These are phyloP conservation scores for Tanypteryx hageni DNA, from an alignment of 2,888 invertebrate genomes.

Conservation along the genomic window DNA sequence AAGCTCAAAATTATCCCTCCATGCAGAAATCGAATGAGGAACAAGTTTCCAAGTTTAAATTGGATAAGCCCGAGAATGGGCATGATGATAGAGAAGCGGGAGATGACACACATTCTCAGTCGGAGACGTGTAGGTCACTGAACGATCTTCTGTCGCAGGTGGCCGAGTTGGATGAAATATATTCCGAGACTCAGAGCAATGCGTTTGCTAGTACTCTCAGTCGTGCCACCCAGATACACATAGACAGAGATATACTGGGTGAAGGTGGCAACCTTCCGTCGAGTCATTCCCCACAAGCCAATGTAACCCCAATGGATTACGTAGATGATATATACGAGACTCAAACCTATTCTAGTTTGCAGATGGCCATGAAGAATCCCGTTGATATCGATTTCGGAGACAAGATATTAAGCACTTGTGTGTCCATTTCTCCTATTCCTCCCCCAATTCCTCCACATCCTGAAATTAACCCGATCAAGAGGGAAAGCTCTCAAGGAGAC, in stretches of 20 bases:
- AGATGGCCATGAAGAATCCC: constrained; percentile 91
- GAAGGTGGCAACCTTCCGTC: constrained; percentile 69
- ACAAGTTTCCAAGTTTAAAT: constrained; percentile 66
- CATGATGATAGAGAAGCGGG: constrained; percentile 20
- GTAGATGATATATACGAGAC: constrained; percentile 82
- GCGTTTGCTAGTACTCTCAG: constrained; percentile 41
- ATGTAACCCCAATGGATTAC: constrained; percentile 76
- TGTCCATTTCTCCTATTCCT: constrained; percentile 65
- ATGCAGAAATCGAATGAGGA: constrained; percentile 67
- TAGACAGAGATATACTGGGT: constrained; percentile 65
- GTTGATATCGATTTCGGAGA: constrained; percentile 76
- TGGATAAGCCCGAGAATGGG: not conserved
- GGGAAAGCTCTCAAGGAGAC: constrained; percentile 77
- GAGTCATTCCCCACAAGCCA: constrained; percentile 70
- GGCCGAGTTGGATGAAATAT: constrained; percentile 88
- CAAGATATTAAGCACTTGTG: constrained; percentile 38
- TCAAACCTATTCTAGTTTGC: constrained; percentile 89
- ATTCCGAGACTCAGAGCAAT: constrained; percentile 82
- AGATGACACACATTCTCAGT: constrained; percentile 56
- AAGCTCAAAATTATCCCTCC: not conserved
- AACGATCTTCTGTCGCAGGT: constrained; percentile 87
- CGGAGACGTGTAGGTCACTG: constrained; percentile 74
- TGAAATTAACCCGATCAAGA: constrained; percentile 77
- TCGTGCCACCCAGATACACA: constrained; percentile 66
- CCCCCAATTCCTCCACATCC: constrained; percentile 71